Evolutionary conservation across 1,140 invertebrate genomes (phyloP), one percentile per base, ranked within the genome.

Genomic region (Bombus turneri): DNA sequence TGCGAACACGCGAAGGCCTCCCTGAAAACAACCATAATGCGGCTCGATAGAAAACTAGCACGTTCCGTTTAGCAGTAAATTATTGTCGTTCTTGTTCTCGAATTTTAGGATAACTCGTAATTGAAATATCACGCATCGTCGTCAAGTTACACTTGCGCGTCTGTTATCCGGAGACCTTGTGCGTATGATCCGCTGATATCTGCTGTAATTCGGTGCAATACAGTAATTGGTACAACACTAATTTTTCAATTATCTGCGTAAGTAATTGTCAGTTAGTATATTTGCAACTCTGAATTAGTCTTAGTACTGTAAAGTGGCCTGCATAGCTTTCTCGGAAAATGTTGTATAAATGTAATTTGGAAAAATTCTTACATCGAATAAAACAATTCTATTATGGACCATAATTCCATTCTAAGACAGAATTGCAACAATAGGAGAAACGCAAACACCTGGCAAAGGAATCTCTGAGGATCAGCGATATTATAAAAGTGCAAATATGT

Each of bases 1-100:
- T 89, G 87, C 77, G 83, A 77, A 82, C 88, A 90, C 88, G 88
- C 87, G 85, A 90, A 90, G 88, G 88, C 85, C 88, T 87, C 83
- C n/a, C 25, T 25, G 72, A 18, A 75, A 83, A 68, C 79, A 43
- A 79, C 57, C 69, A 66, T 75, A 81, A 66, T 62, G 87, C 39
- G 43, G 68, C 88, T 82, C 34, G 76, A 69, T 47, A 71, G 73
- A 28, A 28, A 86, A 88, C 85, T 88, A 37, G 74, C 81, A 76
- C 73, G 68, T 83, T 86, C 78, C 34, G 31, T 69, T 83, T 68
- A 72, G 25, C 66, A 13, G 34, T 47, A 69, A 77, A 78, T 73
- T 68, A 28, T 71, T 66, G 64, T 76, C 64, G 18, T 82, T 62
- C 53, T 64, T 53, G 68, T 64, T 47, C 57, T 59, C 31, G 43